Percentiles rank a stretch among this genome's conserved stretches.
Conservation (phyloP, 1,140 invertebrate species). For the Zaprionus camerounensis region DNA sequence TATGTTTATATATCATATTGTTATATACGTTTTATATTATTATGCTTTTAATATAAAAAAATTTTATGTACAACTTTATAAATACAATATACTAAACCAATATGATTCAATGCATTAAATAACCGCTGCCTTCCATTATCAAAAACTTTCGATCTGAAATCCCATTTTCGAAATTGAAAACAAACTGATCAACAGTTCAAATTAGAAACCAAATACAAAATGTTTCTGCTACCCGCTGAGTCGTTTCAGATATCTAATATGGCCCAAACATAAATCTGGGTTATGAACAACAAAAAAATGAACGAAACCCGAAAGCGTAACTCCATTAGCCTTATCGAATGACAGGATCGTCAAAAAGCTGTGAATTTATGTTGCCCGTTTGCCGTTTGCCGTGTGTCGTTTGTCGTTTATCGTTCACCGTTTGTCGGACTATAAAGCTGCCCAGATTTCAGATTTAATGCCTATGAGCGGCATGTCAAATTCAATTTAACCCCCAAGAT, state of each 20-base stretch:
- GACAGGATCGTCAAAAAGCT: slow-evolving; percentile 64
- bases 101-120: background rate
- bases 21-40: too few species aligned
- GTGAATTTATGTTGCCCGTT: slow-evolving; percentile 64
- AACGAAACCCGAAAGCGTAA: slow-evolving; percentile 37
- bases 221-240: background rate
- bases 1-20: too few species aligned
- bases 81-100: too few species aligned
- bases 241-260: slow-evolving; percentile 1
- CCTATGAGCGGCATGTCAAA: slow-evolving; percentile 75
- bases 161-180: background rate
- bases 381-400: slow-evolving; percentile 8
- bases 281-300: background rate
- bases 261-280: background rate
- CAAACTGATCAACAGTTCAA: slow-evolving; percentile 6
- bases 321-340: slow-evolving; percentile 68
- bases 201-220: background rate
- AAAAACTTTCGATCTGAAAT: background rate
- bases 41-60: too few species aligned
- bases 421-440: slow-evolving; percentile 53
- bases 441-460: slow-evolving; percentile 73
- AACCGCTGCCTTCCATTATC: background rate
- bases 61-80: too few species aligned
- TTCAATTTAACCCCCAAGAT: slow-evolving; percentile 75
- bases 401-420: slow-evolving; percentile 20